Percentiles rank a stretch among this genome's conserved stretches.
Evolutionary conservation across 2,888 invertebrate genomes (phyloP).

Genomic region (Choreutis nemorana): DNA sequence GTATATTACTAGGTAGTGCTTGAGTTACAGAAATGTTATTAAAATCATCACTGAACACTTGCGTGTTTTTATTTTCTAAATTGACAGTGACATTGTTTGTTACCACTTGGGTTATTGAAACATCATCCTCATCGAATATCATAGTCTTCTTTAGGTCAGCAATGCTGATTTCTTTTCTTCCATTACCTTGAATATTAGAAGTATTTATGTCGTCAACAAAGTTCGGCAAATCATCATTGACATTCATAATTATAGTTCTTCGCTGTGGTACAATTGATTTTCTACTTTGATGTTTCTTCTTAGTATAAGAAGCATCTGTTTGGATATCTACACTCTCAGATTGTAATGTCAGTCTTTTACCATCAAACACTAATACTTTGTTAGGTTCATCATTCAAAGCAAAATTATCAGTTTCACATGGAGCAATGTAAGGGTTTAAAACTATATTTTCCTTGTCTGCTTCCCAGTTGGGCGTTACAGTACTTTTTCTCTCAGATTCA

Average conservation of each 20-base stretch:
- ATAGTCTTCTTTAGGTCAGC: too few relatives aligned
- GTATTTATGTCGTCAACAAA: too few relatives aligned
- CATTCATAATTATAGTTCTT: constrained; percentile 36
- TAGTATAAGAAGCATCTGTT: too few relatives aligned
- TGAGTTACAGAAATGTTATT: constrained; percentile 25
- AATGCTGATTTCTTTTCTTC: too few relatives aligned
- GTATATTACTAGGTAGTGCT: constrained; percentile 16
- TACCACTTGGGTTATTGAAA: constrained; percentile 18
- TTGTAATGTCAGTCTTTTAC: constrained; percentile 37
- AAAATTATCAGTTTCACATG: constrained; percentile 31
- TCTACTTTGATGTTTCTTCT: constrained; percentile 17
- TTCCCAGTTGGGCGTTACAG: constrained; percentile 24
- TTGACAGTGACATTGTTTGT: constrained; percentile 12
- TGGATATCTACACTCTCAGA: constrained; percentile 18
- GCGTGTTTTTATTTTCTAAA: constrained; percentile 13
- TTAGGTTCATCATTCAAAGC: constrained; percentile 31
- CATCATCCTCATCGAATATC: constrained; percentile 16
- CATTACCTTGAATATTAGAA: too few relatives aligned
- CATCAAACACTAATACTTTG: constrained; percentile 46
- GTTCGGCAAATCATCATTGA: constrained; percentile 41
- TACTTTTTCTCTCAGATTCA: constrained; percentile 17
- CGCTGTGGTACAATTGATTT: constrained; percentile 22
- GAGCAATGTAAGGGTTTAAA: constrained; percentile 36
- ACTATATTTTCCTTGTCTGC: constrained; percentile 50
- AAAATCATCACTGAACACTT: constrained; percentile 13